Conservation (phyloP, 2,797 vertebrate genomes). For the Chaenodraco wilsoni region DNA sequence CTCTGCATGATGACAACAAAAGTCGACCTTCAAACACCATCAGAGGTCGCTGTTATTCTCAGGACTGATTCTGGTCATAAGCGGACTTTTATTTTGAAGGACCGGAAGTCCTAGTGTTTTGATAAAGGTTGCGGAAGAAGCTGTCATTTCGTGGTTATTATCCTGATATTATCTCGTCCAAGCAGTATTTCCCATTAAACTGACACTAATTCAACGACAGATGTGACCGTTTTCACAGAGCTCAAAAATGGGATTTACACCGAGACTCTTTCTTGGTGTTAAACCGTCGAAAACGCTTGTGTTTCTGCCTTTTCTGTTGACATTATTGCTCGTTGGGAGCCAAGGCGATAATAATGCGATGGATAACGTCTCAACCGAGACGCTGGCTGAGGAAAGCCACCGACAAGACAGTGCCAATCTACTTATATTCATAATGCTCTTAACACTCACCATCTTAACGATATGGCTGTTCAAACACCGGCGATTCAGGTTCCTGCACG, state of each 20-base stretch:
- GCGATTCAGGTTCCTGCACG: constrained; percentile 88
- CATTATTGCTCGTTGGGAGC: constrained; percentile 61
- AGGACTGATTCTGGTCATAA: rapidly evolving
- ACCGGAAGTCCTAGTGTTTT: constrained; percentile 74
- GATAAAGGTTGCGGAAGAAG: constrained; percentile 52
- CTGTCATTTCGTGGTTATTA: constrained; percentile 35
- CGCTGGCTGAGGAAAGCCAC: constrained; percentile 90
- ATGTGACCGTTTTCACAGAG: constrained; percentile 47
- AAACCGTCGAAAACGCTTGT: constrained; percentile 19
- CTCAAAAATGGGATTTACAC: constrained; percentile 48
- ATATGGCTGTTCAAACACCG: constrained; percentile 95
- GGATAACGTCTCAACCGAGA: constrained; percentile 92
- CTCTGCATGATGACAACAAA: not conserved
- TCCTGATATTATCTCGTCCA: not conserved
- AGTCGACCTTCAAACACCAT: not conserved
- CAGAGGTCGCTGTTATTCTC: not conserved
- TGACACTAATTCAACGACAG: constrained; percentile 29
- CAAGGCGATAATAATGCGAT: constrained; percentile 77
- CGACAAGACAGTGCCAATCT: constrained; percentile 91
- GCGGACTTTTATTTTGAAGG: constrained; percentile 68
- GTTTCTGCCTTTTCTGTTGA: constrained; percentile 57
- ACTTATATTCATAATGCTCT: constrained; percentile 89
- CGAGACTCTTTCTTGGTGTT: constrained; percentile 5
- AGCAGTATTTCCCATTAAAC: not conserved
- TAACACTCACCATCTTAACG: constrained; percentile 92